Evolutionary conservation across 1,140 invertebrate genomes (phyloP), one percentile per base, ranked within the genome.

Genomic region (Leptopilina boulardi): DNA sequence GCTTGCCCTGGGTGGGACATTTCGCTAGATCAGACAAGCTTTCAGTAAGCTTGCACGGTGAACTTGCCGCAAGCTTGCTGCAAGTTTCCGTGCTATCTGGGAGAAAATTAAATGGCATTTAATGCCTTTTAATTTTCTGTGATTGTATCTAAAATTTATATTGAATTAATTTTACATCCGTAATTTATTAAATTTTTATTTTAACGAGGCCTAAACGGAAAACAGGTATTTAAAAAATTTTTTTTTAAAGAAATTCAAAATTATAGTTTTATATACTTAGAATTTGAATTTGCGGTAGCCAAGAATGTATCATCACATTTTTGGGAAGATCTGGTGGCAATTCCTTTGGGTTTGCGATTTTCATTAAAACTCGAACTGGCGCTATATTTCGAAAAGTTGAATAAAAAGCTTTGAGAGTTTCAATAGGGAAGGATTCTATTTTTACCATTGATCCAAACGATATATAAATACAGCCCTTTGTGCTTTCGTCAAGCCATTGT

Each of bases 401-500:
- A 11, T 95, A 83, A 71, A 96, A 92, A 8, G 89, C 92, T 83
- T 93, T 84, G 0, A 93, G 77, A 77, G 93, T 92, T 3, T 92
- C 90, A 5, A 91, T 83, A 0, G 94, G 91, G 82, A 96, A 91
- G 0, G 92, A 91, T 26, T 93, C 92, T 75, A 93, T 92, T 74
- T 92, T 93, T 26, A 95, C 88, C 86, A 94, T 92, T 3, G 94
- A 94, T 19, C 95, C 95, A 82, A 96, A 92, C 78, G 94, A 94
- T 80, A 96, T 94, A 75, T 94, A 94, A 42, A 96, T 92, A 1
- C 95, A 93, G 0, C 95, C 95, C 80, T 94, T 87, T 76, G 92
- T 91, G 44, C 94, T 93, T 78, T 93, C 94, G 75, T 95, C 93
- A 47, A 95, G 87, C 87, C 94, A 94, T 73, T 93, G 92, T 81